These are phyloP conservation scores for Sylvilagus bachmani DNA, from an alignment of 2,113 vertebrate genomes.

Conservation along the genomic window DNA sequence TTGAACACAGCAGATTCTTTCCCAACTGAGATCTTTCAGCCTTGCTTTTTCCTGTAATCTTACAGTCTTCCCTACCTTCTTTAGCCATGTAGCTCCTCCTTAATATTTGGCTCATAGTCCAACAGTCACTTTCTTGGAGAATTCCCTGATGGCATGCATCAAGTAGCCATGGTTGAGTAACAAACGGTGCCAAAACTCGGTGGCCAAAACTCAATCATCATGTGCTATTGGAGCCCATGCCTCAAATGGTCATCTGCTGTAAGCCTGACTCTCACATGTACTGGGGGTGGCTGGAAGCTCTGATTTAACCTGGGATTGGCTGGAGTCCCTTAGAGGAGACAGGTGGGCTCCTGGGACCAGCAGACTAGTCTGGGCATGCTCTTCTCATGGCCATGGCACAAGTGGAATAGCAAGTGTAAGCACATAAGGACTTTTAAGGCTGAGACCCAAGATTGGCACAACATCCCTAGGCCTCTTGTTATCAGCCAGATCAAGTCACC, in stretches of 20 bases:
- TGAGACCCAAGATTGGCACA: background rate
- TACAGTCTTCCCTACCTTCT: background rate
- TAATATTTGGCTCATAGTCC: background rate
- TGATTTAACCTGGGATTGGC: background rate
- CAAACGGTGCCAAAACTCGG: background rate
- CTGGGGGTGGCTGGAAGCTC: background rate
- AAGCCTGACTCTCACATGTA: background rate
- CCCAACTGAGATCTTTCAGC: background rate
- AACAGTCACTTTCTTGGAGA: background rate
- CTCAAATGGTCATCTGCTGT: background rate
- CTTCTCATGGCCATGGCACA: background rate
- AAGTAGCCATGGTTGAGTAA: slow-evolving; percentile 23
- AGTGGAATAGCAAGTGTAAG: background rate
- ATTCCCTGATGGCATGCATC: background rate
- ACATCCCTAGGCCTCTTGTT: background rate
- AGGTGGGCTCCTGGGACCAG: background rate
- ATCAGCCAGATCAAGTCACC: background rate
- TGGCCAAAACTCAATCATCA: background rate
- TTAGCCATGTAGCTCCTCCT: background rate
- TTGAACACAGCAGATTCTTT: background rate
- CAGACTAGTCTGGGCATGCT: background rate
- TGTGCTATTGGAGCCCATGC: background rate
- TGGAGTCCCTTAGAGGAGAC: background rate
- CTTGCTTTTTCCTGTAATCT: background rate
- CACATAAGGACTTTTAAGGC: background rate